Base-by-base conservation (phyloP, 2,113 vertebrate genomes). In the Ploceus nigricollis region DNA sequence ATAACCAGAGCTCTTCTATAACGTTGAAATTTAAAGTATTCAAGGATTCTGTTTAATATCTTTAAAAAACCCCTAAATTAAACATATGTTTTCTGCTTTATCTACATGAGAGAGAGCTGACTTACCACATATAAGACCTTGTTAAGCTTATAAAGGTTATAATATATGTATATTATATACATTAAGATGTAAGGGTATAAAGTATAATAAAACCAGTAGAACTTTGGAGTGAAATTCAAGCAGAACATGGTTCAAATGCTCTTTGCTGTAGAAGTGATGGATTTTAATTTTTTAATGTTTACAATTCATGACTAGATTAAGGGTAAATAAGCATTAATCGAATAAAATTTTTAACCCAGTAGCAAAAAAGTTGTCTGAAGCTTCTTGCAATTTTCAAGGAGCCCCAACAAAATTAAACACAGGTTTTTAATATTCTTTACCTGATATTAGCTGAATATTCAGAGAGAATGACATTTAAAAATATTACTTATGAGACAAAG, bases 1-100 rank as follows among this genome's bases (percentile, higher is more conserved):
- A 44, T 39, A 64, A 35, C n/a, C 4, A 51, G 20, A 89, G 6
- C 18, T 83, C 7, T 42, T 45, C 65, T 17, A 44, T 25, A 37
- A 40, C 20, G 37, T 20, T 39, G 7, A 73, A 50, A 73, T 44
- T 50, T 54, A 54, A 66, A 47, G 1, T 31, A 35, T 21, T 75
- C 51, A 80, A 80, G 61, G 12, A 8, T 5, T 50, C 3, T 5
- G 21, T 33, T 31, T 16, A 50, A 48, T n/a, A 23, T 7, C 16
- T 76, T 63, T 44, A 11, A 3, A 66, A 42, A 44, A 5, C 0
- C 1, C 7, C 17, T 69, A 65, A 16, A 2, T 15, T 30, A 48
- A 70, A 53, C 2, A 19, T 53, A 4, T 11, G 9, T 69, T 58
- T 81, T 81, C 21, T 81, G 5, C 7, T 15, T 68, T 45, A 10